phyloP scores from a whole-genome alignment of 2,888 invertebrate genomes.

The Dynastes hyllus region DNA sequence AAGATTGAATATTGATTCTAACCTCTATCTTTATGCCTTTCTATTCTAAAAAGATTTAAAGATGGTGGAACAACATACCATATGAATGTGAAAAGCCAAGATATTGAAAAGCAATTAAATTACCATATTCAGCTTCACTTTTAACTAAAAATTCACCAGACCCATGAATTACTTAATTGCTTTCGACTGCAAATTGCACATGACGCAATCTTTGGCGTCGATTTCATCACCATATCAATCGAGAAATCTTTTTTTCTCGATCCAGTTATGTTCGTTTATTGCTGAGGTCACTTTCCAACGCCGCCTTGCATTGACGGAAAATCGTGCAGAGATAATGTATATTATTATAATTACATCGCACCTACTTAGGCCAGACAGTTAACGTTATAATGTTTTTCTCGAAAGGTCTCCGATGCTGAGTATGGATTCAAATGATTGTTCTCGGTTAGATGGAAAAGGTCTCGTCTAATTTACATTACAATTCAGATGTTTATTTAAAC shows the following conservation, averaged over 20 bases:
- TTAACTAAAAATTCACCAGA: neutral
- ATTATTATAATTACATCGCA: slow-evolving; percentile 11
- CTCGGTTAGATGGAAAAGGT: no score
- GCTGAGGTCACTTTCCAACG: slow-evolving; percentile 7
- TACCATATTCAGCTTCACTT: neutral
- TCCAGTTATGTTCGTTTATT: slow-evolving; percentile 10
- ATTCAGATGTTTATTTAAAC: no score
- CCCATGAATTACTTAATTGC: neutral
- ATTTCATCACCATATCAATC: slow-evolving; percentile 2
- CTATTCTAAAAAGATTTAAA: no score
- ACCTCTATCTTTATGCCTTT: no score
- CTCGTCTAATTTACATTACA: no score
- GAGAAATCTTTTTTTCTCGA: slow-evolving; percentile 3
- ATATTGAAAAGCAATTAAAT: neutral
- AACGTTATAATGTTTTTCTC: no score
- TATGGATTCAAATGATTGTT: no score
- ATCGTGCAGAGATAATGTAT: slow-evolving; percentile 9
- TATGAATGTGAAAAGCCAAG: no score
- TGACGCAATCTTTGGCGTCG: neutral
- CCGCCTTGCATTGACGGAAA: slow-evolving; percentile 7
- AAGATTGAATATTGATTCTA: no score
- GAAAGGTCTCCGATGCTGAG: no score
- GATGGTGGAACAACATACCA: no score
- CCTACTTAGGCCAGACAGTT: neutral
- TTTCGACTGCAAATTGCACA: neutral